phyloP scores from a whole-genome alignment of 2,113 vertebrate species.

The Gavialis gangeticus region DNA sequence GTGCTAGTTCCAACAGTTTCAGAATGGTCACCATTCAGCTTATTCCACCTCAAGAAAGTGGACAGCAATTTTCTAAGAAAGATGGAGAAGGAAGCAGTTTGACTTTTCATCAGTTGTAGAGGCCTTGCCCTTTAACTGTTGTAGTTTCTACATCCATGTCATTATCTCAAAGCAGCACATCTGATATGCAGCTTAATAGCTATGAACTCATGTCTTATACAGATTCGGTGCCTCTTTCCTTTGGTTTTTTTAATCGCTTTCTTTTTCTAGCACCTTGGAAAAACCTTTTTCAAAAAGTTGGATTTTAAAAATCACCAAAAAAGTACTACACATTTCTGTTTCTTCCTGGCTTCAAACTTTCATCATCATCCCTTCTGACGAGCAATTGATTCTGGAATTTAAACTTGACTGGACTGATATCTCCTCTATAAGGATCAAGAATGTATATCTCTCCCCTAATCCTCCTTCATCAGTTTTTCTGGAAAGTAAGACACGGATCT shows the following conservation, averaged over 20 bases:
- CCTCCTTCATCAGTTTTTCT: background rate
- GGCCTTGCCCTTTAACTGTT: background rate
- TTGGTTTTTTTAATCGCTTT: background rate
- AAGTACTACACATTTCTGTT: background rate
- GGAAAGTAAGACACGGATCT: background rate
- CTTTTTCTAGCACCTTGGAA: background rate
- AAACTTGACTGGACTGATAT: background rate
- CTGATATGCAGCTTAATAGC: background rate
- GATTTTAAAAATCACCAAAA: background rate
- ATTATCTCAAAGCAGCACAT: background rate
- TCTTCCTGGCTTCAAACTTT: background rate
- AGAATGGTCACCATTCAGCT: background rate
- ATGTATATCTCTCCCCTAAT: background rate
- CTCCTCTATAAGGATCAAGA: background rate
- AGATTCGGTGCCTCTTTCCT: background rate
- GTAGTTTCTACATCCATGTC: background rate
- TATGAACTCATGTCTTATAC: background rate
- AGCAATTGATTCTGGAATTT: background rate
- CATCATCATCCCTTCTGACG: background rate
- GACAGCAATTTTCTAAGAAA: background rate
- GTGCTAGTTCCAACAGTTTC: background rate
- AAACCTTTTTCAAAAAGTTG: background rate
- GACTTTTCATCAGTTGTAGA: background rate
- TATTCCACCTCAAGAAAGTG: background rate
- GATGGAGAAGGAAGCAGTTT: background rate